A percentile compares a stretch with the other conserved stretches of the same genome.
phyloP scores from a whole-genome alignment of 2,113 vertebrate species.

The Elephantulus edwardii region DNA sequence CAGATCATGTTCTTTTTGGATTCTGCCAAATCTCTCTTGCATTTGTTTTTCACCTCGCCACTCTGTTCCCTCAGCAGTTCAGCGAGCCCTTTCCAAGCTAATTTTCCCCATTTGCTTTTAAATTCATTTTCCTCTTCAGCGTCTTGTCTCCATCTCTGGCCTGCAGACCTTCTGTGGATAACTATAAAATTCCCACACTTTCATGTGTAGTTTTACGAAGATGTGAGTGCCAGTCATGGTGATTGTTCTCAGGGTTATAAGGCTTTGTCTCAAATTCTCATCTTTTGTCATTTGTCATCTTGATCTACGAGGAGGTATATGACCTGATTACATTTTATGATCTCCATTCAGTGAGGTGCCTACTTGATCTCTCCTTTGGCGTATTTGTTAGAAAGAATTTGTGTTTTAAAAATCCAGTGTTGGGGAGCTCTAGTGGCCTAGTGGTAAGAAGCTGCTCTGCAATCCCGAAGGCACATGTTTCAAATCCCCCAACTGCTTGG shows the following conservation, averaged over 20 bases:
- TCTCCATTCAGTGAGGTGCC: not conserved
- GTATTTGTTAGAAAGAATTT: slow-evolving; percentile 7
- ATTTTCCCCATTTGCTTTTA: slow-evolving; percentile 64
- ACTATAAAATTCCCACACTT: not conserved
- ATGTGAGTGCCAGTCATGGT: not conserved
- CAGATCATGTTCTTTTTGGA: slow-evolving; percentile 34
- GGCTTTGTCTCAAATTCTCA: slow-evolving; percentile 45
- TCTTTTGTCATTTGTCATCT: slow-evolving; percentile 18
- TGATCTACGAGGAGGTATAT: not conserved
- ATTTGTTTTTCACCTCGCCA: slow-evolving; percentile 65
- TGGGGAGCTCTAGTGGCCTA: not conserved
- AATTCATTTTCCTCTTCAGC: slow-evolving; percentile 46
- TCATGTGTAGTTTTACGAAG: slow-evolving; percentile 42
- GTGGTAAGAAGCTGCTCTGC: not conserved
- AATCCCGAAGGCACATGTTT: not conserved
- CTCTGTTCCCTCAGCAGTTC: slow-evolving; percentile 26
- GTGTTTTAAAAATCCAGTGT: slow-evolving; percentile 16
- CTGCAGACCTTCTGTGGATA: slow-evolving; percentile 6
- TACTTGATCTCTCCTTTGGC: not conserved
- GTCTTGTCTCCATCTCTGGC: not conserved
- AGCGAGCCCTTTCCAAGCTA: slow-evolving; percentile 47
- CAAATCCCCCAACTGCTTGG: not conserved
- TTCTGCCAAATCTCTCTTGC: slow-evolving; percentile 58
- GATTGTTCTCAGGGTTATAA: slow-evolving; percentile 8
- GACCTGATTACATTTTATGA: not conserved